Base-by-base conservation (phyloP, 2,797 vertebrate species). In the Poeciliopsis presidionis region DNA sequence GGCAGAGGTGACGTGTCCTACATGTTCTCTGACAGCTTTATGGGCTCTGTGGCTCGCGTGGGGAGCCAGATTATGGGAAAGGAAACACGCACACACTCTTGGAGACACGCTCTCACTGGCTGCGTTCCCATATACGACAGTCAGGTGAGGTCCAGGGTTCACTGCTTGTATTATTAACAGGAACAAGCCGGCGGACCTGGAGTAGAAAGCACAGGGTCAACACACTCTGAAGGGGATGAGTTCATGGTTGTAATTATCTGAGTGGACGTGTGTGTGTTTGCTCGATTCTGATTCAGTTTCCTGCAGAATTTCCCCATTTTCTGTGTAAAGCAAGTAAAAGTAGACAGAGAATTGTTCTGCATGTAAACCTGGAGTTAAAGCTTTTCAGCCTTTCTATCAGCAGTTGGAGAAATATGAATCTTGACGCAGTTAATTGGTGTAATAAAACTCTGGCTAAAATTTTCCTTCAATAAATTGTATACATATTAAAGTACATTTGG, bases 21-120 rank as follows among this genome's bases (percentile, higher is more conserved):
- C 95, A 96, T 95, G 93, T 93, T 95, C 95, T 92, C 90, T 96
- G 96, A 96, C 95, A 97, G 96, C 93, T 97, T 97, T 97, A 96
- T 95, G 92, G 94, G 95, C 92, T 93, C 91, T 91, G 93, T 89
- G 93, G 91, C 94, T 93, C 93, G 91, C 93, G 83, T 95, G 92
- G 95, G 95, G 92, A 96, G 94, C 95, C 91, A 93, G 95, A 96
- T 95, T 95, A 95, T 95, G 95, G 95, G 95, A 96, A 97, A 95
- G 92, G 89, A 95, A 95, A 76, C 80, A 55, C 81, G 73, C 82
- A 74, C 79, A 57, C 78, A 77, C 83, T 71, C 75, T 67, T 41
- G 22, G 80, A 33, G 72, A 88, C 90, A 86, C 84, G 73, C 75
- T 77, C 16, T 7, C 93, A 92, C 93, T 97, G 96, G 95, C 96